Base-by-base conservation (phyloP, 2,888 invertebrate genomes). In the Plutella xylostella region DNA sequence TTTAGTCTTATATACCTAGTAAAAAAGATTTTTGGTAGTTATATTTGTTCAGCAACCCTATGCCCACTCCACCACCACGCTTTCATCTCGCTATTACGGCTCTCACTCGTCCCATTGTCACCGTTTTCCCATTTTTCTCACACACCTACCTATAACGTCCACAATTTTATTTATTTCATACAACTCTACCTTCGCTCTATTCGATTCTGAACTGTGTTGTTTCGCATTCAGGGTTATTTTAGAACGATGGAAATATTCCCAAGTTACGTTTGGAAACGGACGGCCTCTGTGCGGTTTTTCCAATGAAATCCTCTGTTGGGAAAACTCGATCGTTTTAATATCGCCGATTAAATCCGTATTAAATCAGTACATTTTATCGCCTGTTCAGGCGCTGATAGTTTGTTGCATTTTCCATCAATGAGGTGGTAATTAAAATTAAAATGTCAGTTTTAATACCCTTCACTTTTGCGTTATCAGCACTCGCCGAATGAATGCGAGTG, bases 281-380 rank as follows among this genome's bases (percentile, higher is more conserved):
- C n/a, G n/a, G n/a, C n/a, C n/a, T n/a, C n/a, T n/a, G 65, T 82
- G 82, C 65, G 82, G 82, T 82, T 82, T 79, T 79, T 76, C 68
- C 68, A 75, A 73, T 69, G 64, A 68, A 74, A 72, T 68, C 66
- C 72, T 64, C 65, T 72, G 72, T 72, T 64, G 63, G 65, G 60
- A 56, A 61, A 72, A 72, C 68, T 72, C 75, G 64, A 72, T 69
- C 60, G 72, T 72, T 76, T 73, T 72, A 75, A 76, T 69, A 67
- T 68, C 4, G 25, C 50, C 65, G 63, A 66, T 69, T 70, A 65
- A 61, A 25, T 21, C 19, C 45, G 61, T 54, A 55, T 54, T 53
- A 52, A 51, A 55, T 51, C 47, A 47, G 52, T 51, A 59, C 54
- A 54, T 55, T 48, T 60, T 60, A 55, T 54, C 60, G 60, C 54